These are phyloP conservation scores for Plagodis dolabraria DNA, from an alignment of 2,888 invertebrate genomes.

Conservation along the genomic window DNA sequence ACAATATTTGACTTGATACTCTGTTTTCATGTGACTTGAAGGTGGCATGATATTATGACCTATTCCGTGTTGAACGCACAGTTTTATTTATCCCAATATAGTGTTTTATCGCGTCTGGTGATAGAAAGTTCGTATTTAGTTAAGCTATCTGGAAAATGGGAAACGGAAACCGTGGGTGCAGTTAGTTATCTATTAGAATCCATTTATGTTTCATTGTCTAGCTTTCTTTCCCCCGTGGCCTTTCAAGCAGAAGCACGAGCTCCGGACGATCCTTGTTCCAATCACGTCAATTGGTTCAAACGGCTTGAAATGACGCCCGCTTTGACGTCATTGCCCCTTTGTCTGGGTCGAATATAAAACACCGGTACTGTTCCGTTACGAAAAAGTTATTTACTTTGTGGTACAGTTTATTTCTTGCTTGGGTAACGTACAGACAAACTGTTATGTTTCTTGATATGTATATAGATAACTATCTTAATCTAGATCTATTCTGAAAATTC, in stretches of 20 bases:
- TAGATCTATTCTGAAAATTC: too few relatives aligned
- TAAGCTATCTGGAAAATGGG: too few relatives aligned
- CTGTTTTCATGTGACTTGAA: too few relatives aligned
- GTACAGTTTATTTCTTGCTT: conserved; percentile 26
- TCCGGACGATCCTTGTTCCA: conserved; percentile 47
- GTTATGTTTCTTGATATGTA: conserved; percentile 10
- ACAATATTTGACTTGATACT: too few relatives aligned
- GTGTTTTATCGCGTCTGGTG: too few relatives aligned
- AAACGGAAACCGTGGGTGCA: too few relatives aligned
- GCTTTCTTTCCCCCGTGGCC: conserved; percentile 14
- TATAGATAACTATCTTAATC: too few relatives aligned
- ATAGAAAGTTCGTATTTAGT: too few relatives aligned
- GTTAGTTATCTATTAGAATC: not conserved
- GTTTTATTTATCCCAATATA: too few relatives aligned
- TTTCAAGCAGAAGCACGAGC: conserved; percentile 25
- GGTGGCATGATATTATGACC: too few relatives aligned
- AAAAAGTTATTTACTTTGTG: conserved; percentile 30
- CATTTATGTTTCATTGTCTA: not conserved
- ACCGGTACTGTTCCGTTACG: conserved; percentile 64
- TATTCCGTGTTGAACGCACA: too few relatives aligned
- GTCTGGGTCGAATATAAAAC: conserved; percentile 57
- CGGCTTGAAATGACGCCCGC: conserved; percentile 68
- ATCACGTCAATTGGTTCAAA: conserved; percentile 80
- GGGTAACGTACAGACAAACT: conserved; percentile 17
- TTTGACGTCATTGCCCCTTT: conserved; percentile 75